A percentile compares a stretch with the other conserved stretches of the same genome.
phyloP scores from a whole-genome alignment of 2,113 vertebrate genomes.

The Pica pica region DNA sequence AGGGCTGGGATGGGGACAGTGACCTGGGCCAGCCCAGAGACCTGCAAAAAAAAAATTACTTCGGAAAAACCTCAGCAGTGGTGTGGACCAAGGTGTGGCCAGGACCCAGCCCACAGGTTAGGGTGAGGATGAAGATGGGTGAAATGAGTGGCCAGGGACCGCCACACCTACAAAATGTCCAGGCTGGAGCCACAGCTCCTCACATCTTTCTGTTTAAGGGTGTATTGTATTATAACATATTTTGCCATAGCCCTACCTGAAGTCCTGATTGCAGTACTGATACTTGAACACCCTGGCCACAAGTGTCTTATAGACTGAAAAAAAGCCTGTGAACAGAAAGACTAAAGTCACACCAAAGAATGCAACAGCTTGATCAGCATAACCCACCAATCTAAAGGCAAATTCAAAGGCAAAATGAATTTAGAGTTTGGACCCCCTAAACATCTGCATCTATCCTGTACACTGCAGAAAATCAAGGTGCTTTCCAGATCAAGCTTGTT shows the following conservation, averaged over 20 bases:
- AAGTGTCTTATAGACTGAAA: not conserved
- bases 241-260: not conserved
- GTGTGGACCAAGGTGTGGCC: not conserved
- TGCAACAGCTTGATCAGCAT: fast-evolving
- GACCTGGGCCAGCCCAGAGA: not conserved
- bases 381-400: not conserved
- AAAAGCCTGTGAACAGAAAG: not conserved
- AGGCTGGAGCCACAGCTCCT: not conserved
- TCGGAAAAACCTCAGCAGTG: not conserved
- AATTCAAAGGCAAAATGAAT: not conserved
- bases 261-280: not conserved
- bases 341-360: not conserved
- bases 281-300: not conserved
- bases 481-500: not conserved
- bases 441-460: not conserved
- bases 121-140: not conserved
- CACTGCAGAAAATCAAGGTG: not conserved
- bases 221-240: not conserved
- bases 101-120: not conserved
- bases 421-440: not conserved
- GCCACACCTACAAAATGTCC: not conserved
- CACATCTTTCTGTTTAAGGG: not conserved
- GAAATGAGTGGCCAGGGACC: not conserved
- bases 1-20: not conserved
- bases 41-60: fast-evolving